Percentiles rank a stretch among this genome's conserved stretches.
Evolutionary conservation across 2,888 invertebrate genomes (phyloP).

Genomic region (Sminthurides aquaticus): DNA sequence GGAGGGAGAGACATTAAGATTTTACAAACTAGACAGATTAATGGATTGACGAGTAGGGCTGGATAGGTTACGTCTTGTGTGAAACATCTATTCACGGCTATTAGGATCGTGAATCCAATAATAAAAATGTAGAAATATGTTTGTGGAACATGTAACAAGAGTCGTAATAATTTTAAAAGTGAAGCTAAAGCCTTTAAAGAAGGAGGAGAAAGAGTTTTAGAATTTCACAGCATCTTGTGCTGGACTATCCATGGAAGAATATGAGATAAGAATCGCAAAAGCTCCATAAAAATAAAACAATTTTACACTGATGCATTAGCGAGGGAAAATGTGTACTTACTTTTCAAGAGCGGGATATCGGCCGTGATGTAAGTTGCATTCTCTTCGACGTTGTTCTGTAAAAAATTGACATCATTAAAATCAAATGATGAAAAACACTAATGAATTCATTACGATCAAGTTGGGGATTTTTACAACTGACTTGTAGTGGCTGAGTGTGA

Average conservation of each 20-base stretch:
- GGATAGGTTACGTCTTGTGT: not conserved
- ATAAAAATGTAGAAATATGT: not conserved
- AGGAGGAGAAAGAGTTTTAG: no score
- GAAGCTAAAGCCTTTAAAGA: no score
- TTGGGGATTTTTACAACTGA: no score
- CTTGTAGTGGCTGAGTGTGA: no score
- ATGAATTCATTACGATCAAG: not conserved
- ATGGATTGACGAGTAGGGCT: not conserved
- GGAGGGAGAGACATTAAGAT: not conserved
- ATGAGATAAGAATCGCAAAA: not conserved
- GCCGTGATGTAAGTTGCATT: conserved; percentile 78
- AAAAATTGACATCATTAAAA: conserved; percentile 41
- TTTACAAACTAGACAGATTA: not conserved
- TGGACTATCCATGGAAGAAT: no score
- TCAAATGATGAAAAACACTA: conserved; percentile 4
- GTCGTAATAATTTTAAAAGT: no score
- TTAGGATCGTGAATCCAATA: not conserved
- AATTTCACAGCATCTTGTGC: no score
- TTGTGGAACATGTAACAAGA: not conserved
- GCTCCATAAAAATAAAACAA: not conserved
- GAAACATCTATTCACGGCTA: not conserved
- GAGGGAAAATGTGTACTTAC: conserved; percentile 54
- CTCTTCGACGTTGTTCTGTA: conserved; percentile 73
- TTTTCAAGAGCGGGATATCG: conserved; percentile 80
- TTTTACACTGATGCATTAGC: not conserved